A percentile compares a stretch with the other conserved stretches of the same genome.
Evolutionary conservation across 2,888 invertebrate genomes (phyloP).

Genomic region (Apotomis capreana): DNA sequence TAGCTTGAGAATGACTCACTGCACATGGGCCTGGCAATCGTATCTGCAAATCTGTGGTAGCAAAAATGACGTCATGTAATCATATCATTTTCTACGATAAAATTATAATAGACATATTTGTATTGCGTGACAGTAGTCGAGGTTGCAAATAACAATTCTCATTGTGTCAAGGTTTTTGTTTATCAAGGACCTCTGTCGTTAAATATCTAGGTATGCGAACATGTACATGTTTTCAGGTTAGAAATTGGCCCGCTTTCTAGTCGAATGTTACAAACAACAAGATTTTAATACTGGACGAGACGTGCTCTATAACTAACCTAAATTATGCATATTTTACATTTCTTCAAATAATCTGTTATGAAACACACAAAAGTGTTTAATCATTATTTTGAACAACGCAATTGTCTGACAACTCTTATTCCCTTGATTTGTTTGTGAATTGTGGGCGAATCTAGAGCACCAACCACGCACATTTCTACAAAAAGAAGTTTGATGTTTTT

Average conservation of each 20-base stretch:
- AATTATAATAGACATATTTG: conserved; percentile 5
- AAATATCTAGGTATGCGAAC: not conserved
- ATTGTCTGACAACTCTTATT: too few species aligned
- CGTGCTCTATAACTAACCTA: too few species aligned
- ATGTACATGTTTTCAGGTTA: not conserved
- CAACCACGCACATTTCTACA: too few species aligned
- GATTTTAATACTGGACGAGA: too few species aligned
- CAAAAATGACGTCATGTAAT: conserved; percentile 2
- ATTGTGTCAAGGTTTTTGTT: conserved; percentile 44
- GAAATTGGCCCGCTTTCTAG: not conserved
- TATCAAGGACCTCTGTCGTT: not conserved
- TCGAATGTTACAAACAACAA: not conserved
- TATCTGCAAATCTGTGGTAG: conserved; percentile 15
- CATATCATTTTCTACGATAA: conserved; percentile 2
- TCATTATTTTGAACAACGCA: too few species aligned
- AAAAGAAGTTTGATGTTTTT: too few species aligned
- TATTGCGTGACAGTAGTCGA: conserved; percentile 63
- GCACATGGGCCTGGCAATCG: conserved; percentile 22
- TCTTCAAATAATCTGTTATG: too few species aligned
- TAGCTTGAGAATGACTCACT: conserved; percentile 25
- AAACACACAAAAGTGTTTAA: too few species aligned
- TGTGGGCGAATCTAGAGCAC: too few species aligned
- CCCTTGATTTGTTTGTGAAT: too few species aligned
- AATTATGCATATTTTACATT: too few species aligned
- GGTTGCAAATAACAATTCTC: conserved; percentile 57